Base-by-base conservation (phyloP, 2,113 vertebrate genomes). In the Malurus elegans region DNA sequence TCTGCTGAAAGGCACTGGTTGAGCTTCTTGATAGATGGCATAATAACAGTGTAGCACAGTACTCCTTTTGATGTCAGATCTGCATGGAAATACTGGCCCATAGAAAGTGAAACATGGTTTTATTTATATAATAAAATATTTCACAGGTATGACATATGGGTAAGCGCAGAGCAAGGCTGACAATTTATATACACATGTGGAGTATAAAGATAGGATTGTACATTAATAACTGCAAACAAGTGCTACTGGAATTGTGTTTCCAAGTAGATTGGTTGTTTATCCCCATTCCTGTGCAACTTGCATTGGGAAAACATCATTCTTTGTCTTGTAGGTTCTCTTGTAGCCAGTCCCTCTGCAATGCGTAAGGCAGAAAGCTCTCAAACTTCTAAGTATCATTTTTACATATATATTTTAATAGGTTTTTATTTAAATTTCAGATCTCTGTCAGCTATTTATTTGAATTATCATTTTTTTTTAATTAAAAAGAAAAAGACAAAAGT, bases 51-150 rank as follows among this genome's bases (percentile, higher is more conserved):
- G 34, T 62, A 91, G 28, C 62, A 20, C 40, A 69, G 78, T 34
- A 88, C 64, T 45, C 53, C 32, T 95, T 92, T 75, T 66, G 70
- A 86, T 95, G 85, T 85, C 78, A 73, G 83, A 88, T 89, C 71
- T 86, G 64, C 65, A 75, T 53, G 71, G 72, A 95, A 93, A 94
- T 95, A 90, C 84, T 51, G 36, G 62, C 88, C 88, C 50, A 57
- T 93, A 91, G 66, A 72, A 89, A 88, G 61, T 95, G 83, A 97
- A 96, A 94, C 88, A 93, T 91, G 32, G 62, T 75, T 95, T 95
- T 92, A 82, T 96, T 97, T 94, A 75, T 92, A 79, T 86, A 96
- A 93, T 96, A 95, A 97, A 97, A 81, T 97, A 94, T 96, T 97
- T 96, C 95, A 91, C 42, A 79, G 65, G 53, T 90, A 67, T 91